Conservation (phyloP, 2,888 invertebrate genomes). For the Drosophila recens region DNA sequence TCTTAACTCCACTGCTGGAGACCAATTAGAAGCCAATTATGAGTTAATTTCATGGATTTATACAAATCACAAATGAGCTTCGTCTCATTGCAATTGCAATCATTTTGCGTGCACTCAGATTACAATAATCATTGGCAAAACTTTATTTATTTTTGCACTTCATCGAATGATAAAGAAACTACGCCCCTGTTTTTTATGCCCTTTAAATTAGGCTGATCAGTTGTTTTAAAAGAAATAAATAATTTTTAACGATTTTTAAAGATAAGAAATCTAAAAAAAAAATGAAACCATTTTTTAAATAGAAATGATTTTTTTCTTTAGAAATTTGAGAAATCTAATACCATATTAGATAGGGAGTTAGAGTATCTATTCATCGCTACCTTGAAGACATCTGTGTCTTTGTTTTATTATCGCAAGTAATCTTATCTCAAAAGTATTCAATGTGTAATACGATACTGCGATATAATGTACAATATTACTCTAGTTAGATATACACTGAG, state of each 20-base stretch:
- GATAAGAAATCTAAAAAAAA: too few species aligned
- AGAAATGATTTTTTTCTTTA: too few species aligned
- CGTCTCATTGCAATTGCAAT: constrained; percentile 13
- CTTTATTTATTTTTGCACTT: not conserved
- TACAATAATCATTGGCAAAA: constrained; percentile 4
- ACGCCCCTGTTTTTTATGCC: constrained; percentile 5
- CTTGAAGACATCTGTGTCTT: not conserved
- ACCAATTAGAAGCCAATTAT: constrained; percentile 36
- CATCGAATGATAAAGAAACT: not conserved
- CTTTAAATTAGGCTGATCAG: not conserved
- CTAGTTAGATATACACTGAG: constrained; percentile 10
- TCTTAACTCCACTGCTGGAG: constrained; percentile 13
- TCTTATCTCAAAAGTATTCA: constrained; percentile 14
- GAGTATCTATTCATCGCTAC: not conserved
- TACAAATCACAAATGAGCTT: constrained; percentile 16
- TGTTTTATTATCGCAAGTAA: constrained; percentile 1
- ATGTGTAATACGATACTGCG: constrained; percentile 6
- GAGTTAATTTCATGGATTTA: constrained; percentile 26
- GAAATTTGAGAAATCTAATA: too few species aligned
- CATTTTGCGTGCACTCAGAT: constrained; percentile 3
- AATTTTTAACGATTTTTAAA: too few species aligned
- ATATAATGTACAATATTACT: not conserved
- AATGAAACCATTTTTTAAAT: too few species aligned
- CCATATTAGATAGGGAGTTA: not conserved
- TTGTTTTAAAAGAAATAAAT: too few species aligned